Evolutionary conservation across 2,797 vertebrate species (phyloP), one percentile per base, ranked within the genome.

Genomic region (Chaunax sp.): DNA sequence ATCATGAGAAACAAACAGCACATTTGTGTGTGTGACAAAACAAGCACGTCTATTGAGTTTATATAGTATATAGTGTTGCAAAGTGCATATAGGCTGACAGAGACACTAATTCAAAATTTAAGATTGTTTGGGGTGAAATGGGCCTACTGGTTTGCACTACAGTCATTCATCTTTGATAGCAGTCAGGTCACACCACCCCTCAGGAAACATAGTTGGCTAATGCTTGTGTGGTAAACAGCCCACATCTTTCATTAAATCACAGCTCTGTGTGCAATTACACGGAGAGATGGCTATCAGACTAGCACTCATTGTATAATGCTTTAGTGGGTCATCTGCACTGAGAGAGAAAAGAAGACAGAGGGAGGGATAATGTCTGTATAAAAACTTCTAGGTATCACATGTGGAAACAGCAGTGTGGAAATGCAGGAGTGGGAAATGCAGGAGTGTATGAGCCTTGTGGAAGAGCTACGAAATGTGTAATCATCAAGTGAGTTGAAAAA

Each of bases 211-310:
- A 81, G 76, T 66, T 78, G 63, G 72, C 69, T 75, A 82, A 89
- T 83, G 69, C 68, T 73, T 78, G 67, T 72, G 75, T 61, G 76
- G 71, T 80, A 87, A 90, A 90, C 78, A 87, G 52, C 54, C 69
- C 45, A 66, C 79, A 83, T 80, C 52, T 83, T 87, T 79, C 69
- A 88, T 81, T 90, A 74, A 83, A 77, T 80, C 60, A 63, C 71
- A 75, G 79, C 72, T 80, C 67, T 71, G 63, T 58, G 69, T 75
- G 66, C 83, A 88, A 89, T 88, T 89, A 90, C 85, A 82, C 83
- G 64, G 60, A 84, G 75, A 77, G 66, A 77, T 72, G 53, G 78
- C 81, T 78, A 72, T 86, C 80, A 76, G 49, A 63, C 56, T 38
- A 47, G 51, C 62, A 20, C 55, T 75, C 58, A 56, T 59, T 77